phyloP scores from a whole-genome alignment of 2,888 invertebrate genomes.

The Oligia latruncula region DNA sequence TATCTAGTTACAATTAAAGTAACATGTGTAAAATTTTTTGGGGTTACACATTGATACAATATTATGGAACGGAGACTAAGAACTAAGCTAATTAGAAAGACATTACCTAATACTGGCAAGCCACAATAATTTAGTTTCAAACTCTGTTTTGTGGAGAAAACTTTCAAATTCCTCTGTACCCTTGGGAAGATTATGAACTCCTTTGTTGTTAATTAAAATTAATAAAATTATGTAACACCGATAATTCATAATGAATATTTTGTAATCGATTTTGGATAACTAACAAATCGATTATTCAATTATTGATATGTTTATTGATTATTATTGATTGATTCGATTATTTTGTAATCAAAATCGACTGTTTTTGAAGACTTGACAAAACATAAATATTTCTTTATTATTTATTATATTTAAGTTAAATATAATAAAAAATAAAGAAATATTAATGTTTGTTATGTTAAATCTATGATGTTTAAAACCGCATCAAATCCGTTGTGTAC shows the following conservation, averaged over 20 bases:
- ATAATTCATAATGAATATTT: too few species aligned
- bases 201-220: slow-evolving; percentile 10
- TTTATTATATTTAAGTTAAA: background rate
- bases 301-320: too few species aligned
- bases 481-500: background rate
- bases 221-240: too few species aligned
- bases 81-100: slow-evolving; percentile 25
- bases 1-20: background rate
- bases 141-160: slow-evolving; percentile 20
- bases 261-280: too few species aligned
- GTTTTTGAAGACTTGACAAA: background rate
- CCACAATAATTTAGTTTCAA: slow-evolving; percentile 23
- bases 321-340: too few species aligned
- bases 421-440: too few species aligned
- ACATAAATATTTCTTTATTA: background rate
- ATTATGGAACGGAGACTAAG: background rate
- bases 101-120: slow-evolving; percentile 13
- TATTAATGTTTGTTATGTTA: too few species aligned
- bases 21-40: background rate
- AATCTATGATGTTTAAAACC: background rate
- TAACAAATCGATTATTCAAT: too few species aligned
- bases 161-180: slow-evolving; percentile 19
- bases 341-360: background rate
- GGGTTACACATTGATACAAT: background rate
- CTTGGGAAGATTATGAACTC: slow-evolving; percentile 22